Evolutionary conservation across 2,797 vertebrate genomes (phyloP).

Genomic region (Anabas testudineus): DNA sequence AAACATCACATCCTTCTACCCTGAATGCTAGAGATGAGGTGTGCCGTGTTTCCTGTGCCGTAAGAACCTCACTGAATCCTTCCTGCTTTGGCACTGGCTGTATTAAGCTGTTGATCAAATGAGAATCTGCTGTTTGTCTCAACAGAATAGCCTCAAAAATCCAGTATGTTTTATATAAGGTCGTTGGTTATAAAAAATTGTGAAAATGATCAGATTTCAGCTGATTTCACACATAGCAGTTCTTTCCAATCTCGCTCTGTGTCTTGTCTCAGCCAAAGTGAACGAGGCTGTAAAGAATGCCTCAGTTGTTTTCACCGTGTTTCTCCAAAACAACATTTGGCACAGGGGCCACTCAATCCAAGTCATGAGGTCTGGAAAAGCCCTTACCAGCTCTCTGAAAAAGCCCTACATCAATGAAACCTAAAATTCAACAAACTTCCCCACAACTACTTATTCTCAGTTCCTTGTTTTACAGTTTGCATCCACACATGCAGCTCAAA

Average conservation of each 20-base stretch:
- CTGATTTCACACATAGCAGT: not conserved
- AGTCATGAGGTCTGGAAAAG: constrained; percentile 65
- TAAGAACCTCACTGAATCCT: not conserved
- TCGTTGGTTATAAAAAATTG: constrained; percentile 1
- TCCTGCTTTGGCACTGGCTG: not conserved
- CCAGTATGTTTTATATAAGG: not conserved
- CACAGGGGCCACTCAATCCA: constrained; percentile 48
- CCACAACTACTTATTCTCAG: not conserved
- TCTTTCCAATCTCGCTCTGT: not conserved
- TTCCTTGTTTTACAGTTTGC: not conserved
- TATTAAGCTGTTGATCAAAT: not conserved
- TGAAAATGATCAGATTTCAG: constrained; percentile 2
- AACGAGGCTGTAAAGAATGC: constrained; percentile 38
- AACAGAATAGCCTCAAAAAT: not conserved
- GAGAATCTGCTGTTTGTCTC: not conserved
- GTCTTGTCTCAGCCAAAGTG: constrained; percentile 27
- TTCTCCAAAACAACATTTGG: constrained; percentile 63
- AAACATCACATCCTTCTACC: not conserved
- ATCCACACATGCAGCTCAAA: not conserved
- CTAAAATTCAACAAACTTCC: constrained; percentile 22
- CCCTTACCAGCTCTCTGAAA: constrained; percentile 26
- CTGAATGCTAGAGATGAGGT: not conserved
- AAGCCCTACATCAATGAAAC: constrained; percentile 54
- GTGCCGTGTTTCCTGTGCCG: not conserved
- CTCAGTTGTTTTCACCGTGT: constrained; percentile 34